Percentiles rank a stretch among this genome's conserved stretches.
phyloP scores from a whole-genome alignment of 1,140 invertebrate species.

The Nasonia longicornis region DNA sequence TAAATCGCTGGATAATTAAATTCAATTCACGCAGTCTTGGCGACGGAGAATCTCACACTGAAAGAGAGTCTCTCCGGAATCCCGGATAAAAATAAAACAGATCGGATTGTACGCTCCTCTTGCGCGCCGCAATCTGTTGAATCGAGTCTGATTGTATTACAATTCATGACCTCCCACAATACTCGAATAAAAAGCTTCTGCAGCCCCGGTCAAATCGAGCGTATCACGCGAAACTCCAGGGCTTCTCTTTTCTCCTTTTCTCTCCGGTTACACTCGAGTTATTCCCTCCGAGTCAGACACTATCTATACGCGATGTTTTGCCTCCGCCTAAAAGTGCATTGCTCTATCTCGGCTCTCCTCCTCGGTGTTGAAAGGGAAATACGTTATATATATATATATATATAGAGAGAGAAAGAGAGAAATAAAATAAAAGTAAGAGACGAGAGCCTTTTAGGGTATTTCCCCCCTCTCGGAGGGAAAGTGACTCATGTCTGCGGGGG shows the following conservation, averaged over 20 bases:
- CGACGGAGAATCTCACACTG: conserved; percentile 4
- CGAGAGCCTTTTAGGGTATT: conserved; percentile 6
- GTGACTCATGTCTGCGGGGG: not conserved
- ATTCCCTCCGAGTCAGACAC: conserved; percentile 17
- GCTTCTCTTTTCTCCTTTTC: not conserved
- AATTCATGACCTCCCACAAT: conserved; percentile 31
- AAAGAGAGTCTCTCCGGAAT: not conserved
- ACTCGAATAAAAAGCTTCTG: conserved; percentile 26
- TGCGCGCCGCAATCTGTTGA: conserved; percentile 34
- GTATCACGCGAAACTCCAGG: conserved; percentile 28
- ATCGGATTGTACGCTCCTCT: not conserved
- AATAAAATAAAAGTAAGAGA: not conserved
- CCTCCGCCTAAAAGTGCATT: conserved; percentile 23
- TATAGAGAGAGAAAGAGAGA: not conserved
- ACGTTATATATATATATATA: too few species aligned
- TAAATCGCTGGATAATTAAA: not conserved
- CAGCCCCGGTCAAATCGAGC: conserved; percentile 33
- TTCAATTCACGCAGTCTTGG: not conserved
- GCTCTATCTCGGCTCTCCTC: not conserved
- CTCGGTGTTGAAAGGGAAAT: not conserved
- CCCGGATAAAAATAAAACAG: conserved; percentile 36
- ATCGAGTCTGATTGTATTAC: conserved; percentile 42
- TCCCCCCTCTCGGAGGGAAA: not conserved
- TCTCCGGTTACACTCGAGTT: conserved; percentile 40
- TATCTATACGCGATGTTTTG: conserved; percentile 25